Evolutionary conservation across 2,113 vertebrate species (phyloP).

Genomic region (Dromas ardeola): DNA sequence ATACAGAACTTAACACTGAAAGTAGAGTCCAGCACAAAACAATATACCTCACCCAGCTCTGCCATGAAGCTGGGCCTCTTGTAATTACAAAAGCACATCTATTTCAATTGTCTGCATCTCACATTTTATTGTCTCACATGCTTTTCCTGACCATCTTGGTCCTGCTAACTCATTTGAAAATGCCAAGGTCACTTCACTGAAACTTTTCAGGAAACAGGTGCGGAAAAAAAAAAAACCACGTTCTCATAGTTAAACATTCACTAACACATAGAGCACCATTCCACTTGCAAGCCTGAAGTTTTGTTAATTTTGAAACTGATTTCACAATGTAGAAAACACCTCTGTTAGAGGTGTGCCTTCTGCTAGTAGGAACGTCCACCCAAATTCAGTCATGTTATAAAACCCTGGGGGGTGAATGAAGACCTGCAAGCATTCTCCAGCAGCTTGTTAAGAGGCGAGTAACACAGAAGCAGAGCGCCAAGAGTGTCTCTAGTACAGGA

Average conservation of each 20-base stretch:
- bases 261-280: neutral
- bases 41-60: neutral
- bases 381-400: accelerated
- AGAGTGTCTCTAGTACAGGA: accelerated
- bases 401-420: neutral
- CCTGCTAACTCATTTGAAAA: neutral
- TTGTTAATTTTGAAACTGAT: accelerated
- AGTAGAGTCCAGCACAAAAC: neutral
- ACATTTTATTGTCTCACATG: too few relatives aligned
- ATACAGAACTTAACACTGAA: neutral
- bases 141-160: neutral
- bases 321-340: neutral
- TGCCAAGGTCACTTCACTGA: accelerated
- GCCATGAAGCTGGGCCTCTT: neutral
- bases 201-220: neutral
- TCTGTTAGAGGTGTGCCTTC: neutral
- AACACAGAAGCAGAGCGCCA: accelerated
- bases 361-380: neutral
- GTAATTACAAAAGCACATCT: neutral
- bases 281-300: neutral
- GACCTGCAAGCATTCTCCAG: accelerated
- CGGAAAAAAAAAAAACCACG: too few relatives aligned
- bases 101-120: neutral
- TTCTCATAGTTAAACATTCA: neutral
- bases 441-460: neutral